Evolutionary conservation across 64 coral and sea anemone genomes (phyloP).

Genomic region (Montipora efflorescens): DNA sequence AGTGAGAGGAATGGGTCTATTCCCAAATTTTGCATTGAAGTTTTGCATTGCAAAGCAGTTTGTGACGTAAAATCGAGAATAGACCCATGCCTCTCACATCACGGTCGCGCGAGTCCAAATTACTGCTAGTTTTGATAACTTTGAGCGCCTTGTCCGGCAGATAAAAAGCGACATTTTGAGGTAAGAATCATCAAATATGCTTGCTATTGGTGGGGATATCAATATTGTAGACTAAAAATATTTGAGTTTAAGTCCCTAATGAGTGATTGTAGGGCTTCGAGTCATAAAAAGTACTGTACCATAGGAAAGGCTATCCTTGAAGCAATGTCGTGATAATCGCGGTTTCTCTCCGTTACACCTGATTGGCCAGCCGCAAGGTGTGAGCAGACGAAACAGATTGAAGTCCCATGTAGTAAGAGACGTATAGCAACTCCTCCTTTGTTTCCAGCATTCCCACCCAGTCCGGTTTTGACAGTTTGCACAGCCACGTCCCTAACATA

Average conservation of each 20-base stretch:
- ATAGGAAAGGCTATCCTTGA: slow-evolving; percentile 89
- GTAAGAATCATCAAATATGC: too few species aligned
- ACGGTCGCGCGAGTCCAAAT: too few species aligned
- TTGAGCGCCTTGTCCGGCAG: too few species aligned
- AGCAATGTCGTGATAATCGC: slow-evolving; percentile 92
- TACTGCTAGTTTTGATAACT: too few species aligned
- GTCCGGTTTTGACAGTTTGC: slow-evolving; percentile 90
- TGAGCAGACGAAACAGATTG: slow-evolving; percentile 95
- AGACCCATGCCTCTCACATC: too few species aligned
- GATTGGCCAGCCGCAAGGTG: slow-evolving; percentile 97
- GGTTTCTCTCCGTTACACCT: slow-evolving; percentile 88
- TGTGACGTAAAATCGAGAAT: too few species aligned
- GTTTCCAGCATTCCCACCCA: slow-evolving; percentile 96
- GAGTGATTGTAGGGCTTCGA: not conserved
- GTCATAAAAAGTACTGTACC: slow-evolving; percentile 33
- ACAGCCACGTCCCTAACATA: slow-evolving; percentile 92
- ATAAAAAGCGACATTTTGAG: too few species aligned
- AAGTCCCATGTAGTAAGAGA: slow-evolving; percentile 85
- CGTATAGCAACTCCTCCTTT: slow-evolving; percentile 97
- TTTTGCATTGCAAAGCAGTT: too few species aligned
- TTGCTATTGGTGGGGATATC: too few species aligned
- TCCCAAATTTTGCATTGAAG: too few species aligned
- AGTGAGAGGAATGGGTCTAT: too few species aligned
- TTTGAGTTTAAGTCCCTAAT: not conserved
- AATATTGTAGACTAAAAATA: too few species aligned